Evolutionary conservation across 2,797 vertebrate genomes (phyloP).

Genomic region (Danio kyathit): DNA sequence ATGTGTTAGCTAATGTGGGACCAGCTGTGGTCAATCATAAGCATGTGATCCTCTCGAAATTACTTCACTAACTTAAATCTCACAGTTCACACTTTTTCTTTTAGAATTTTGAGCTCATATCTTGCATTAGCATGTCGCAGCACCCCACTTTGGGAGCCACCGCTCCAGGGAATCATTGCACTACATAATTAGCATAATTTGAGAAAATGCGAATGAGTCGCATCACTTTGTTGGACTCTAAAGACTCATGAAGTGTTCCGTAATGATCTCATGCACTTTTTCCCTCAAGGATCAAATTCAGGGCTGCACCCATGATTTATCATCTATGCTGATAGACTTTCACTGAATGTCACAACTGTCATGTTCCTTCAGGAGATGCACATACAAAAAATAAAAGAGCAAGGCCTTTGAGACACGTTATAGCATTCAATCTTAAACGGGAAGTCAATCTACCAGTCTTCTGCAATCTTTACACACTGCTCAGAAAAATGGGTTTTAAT

Average conservation of each 20-base stretch:
- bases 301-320: neutral
- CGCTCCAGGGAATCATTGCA: neutral
- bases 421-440: neutral
- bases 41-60: too few relatives aligned
- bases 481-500: constrained; percentile 36
- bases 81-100: too few relatives aligned
- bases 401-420: neutral
- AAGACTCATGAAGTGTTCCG: neutral
- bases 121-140: too few relatives aligned
- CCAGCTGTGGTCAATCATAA: too few relatives aligned
- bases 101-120: too few relatives aligned
- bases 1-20: too few relatives aligned
- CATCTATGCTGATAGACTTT: neutral
- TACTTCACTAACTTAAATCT: too few relatives aligned
- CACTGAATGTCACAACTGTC: constrained; percentile 8
- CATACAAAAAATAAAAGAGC: neutral
- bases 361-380: constrained; percentile 5
- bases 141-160: too few relatives aligned
- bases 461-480: constrained; percentile 17
- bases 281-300: constrained; percentile 12
- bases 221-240: neutral
- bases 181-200: constrained; percentile 13
- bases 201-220: neutral
- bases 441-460: neutral
- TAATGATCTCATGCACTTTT: neutral